Conservation (phyloP, 2,113 vertebrate species). For the Carassius carassius region DNA sequence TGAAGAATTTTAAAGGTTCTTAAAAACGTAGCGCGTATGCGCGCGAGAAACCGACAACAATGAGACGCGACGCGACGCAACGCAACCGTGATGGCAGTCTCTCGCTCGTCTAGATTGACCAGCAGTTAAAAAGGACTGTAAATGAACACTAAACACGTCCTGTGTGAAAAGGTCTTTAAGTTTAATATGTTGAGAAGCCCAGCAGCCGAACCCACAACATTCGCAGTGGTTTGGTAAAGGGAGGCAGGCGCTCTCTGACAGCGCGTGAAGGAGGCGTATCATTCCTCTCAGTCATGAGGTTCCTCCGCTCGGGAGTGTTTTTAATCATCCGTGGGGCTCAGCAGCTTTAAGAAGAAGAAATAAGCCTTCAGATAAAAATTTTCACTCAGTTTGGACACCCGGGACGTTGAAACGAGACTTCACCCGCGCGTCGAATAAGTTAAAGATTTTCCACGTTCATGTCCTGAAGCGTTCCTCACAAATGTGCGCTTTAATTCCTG, state of each 20-base stretch:
- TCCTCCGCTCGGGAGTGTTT: constrained; percentile 71
- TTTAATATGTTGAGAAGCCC: not conserved
- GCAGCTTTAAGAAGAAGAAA: constrained; percentile 31
- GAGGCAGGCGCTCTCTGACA: constrained; percentile 58
- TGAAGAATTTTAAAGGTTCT: not conserved
- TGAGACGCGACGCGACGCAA: not conserved
- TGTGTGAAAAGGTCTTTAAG: not conserved
- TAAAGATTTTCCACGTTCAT: not conserved
- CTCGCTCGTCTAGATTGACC: not conserved
- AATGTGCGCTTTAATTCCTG: constrained; percentile 22
- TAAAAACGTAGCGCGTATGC: not conserved
- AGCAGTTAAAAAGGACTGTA: not conserved
- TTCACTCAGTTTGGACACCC: not conserved
- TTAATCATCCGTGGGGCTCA: constrained; percentile 64
- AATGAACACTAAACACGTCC: too few species aligned
- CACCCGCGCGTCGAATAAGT: not conserved
- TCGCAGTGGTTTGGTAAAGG: not conserved
- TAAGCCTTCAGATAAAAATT: not conserved
- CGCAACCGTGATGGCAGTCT: not conserved
- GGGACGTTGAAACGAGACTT: not conserved
- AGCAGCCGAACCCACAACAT: not conserved
- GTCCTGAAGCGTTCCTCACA: not conserved
- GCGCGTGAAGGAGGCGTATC: constrained; percentile 45
- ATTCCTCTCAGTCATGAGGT: constrained; percentile 67
- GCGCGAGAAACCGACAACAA: not conserved